phyloP scores from a whole-genome alignment of 1,140 invertebrate species.

The Diabrotica virgifera region DNA sequence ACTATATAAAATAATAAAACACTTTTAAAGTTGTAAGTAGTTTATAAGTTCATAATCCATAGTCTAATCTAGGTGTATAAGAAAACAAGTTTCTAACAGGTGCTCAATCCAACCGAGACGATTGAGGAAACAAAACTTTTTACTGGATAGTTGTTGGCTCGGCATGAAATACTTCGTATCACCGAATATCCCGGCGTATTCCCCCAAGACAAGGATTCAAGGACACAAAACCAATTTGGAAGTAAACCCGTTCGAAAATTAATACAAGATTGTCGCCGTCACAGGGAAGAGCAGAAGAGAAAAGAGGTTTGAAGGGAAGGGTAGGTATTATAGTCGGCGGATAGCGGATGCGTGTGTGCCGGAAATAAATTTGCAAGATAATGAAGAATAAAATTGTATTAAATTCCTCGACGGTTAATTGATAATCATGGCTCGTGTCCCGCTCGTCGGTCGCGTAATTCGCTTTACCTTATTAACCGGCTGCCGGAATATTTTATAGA shows the following conservation, averaged over 20 bases:
- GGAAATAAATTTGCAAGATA: slow-evolving; percentile 16
- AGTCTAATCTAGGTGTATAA: too few species aligned
- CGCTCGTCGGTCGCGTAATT: slow-evolving; percentile 6
- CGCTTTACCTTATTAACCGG: slow-evolving; percentile 13
- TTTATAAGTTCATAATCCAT: too few species aligned
- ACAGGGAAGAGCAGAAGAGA: too few species aligned
- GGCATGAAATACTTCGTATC: too few species aligned
- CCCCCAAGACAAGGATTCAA: background rate
- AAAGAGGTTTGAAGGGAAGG: too few species aligned
- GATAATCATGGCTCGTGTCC: slow-evolving; percentile 12
- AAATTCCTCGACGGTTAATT: slow-evolving; percentile 15
- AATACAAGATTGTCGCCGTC: slow-evolving; percentile 8
- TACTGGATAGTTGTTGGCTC: too few species aligned
- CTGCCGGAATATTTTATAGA: slow-evolving; percentile 12
- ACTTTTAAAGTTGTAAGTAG: too few species aligned
- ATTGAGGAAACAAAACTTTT: too few species aligned
- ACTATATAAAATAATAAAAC: too few species aligned
- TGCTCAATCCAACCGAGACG: too few species aligned
- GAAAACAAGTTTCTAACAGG: too few species aligned
- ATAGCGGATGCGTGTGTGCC: slow-evolving; percentile 4
- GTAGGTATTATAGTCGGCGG: background rate
- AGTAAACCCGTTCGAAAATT: slow-evolving; percentile 15
- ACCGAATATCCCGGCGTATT: background rate
- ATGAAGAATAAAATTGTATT: slow-evolving; percentile 17
- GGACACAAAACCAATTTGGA: slow-evolving; percentile 10